These are phyloP conservation scores for Todiramphus chloris DNA, from an alignment of 2,113 vertebrate species.

Conservation along the genomic window DNA sequence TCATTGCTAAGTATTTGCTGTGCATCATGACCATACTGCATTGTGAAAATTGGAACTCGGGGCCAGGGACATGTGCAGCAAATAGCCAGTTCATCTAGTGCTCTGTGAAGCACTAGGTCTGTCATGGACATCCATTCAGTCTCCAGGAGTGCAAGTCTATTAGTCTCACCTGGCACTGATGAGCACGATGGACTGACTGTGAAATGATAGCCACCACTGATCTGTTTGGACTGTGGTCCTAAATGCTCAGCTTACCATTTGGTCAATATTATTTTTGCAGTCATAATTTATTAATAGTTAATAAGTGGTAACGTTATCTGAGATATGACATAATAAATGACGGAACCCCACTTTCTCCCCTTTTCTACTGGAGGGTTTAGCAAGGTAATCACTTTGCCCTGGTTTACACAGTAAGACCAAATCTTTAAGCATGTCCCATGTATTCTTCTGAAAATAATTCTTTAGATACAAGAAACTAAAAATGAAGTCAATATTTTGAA, in stretches of 20 bases:
- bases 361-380: background rate
- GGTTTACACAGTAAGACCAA: background rate
- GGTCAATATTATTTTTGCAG: background rate
- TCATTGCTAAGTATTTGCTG: background rate
- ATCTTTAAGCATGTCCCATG: background rate
- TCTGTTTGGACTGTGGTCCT: background rate
- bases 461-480: background rate
- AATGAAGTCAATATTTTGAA: background rate
- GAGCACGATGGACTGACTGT: background rate
- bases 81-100: background rate
- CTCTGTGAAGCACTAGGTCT: background rate
- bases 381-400: background rate
- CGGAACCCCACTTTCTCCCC: background rate
- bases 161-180: background rate
- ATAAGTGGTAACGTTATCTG: background rate
- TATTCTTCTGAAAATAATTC: background rate
- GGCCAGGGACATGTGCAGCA: background rate
- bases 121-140: rapidly evolving
- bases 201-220: background rate
- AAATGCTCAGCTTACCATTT: background rate
- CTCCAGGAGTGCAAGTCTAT: background rate
- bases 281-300: background rate
- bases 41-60: background rate
- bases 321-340: background rate
- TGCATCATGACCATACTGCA: background rate